These are phyloP conservation scores for Buceros bicornis DNA, from an alignment of 2,797 vertebrate species.

Conservation along the genomic window DNA sequence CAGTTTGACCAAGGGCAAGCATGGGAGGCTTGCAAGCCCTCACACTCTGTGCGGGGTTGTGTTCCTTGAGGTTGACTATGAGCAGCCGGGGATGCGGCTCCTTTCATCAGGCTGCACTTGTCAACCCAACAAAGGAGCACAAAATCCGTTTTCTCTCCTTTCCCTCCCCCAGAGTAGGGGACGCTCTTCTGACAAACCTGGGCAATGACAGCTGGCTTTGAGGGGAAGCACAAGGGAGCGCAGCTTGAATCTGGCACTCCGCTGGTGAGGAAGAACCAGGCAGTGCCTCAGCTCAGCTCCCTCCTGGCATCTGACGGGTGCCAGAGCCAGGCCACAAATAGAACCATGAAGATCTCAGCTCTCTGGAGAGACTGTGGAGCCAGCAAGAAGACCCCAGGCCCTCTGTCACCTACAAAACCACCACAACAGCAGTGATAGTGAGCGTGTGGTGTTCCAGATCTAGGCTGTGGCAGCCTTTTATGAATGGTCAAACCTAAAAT, in stretches of 20 bases:
- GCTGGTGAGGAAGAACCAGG: background rate
- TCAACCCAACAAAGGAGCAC: background rate
- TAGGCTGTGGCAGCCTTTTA: background rate
- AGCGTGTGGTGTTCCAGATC: background rate
- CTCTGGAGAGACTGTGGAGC: background rate
- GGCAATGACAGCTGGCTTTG: background rate
- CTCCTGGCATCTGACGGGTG: background rate
- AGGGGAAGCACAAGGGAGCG: background rate
- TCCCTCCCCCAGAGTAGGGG: background rate
- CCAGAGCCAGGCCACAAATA: background rate
- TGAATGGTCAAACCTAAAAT: background rate
- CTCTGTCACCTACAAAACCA: background rate
- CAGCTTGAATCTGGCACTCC: background rate
- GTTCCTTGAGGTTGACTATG: background rate
- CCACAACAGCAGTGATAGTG: background rate
- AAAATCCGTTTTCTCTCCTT: background rate
- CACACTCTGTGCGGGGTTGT: fast-evolving
- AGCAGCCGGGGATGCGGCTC: fast-evolving
- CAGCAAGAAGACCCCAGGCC: background rate
- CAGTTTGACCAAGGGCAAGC: background rate
- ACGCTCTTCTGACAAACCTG: background rate
- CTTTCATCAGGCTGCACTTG: background rate
- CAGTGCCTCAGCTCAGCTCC: background rate
- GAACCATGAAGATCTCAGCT: background rate
- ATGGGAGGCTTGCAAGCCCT: background rate